Base-by-base conservation (phyloP, 2,888 invertebrate genomes). In the Galeruca laticollis region DNA sequence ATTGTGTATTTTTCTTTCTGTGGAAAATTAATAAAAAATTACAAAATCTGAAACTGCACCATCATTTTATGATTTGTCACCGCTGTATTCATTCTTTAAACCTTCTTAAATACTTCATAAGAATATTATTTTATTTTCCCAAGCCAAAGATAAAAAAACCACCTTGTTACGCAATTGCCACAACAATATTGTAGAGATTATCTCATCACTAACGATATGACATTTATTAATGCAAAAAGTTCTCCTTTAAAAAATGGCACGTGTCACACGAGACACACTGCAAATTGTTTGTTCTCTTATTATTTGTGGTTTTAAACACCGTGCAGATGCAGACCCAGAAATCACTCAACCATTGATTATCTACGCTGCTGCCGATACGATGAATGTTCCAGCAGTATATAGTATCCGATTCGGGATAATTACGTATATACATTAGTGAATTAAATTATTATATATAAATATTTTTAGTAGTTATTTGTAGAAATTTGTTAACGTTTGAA, bases 211-310 rank as follows among this genome's bases (percentile, higher is more conserved):
- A 35, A 51, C 31, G 60, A 63, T 69, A 69, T 69, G 64, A 69
- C 69, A 64, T 64, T 69, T 64, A 69, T 69, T 31, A 60, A 69
- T 64, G 64, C 64, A 69, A 69, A 69, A 69, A 69, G 47, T 2
- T n/a, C 35, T 43, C 59, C 11, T 10, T 43, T 60, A 60, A 69
- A 69, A 63, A 69, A 47, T 52, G 69, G 64, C 69, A 69, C 69
- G 69, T 60, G 64, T 69, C 59, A 60, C 47, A 57, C 57, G 9
- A 68, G 68, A n/a, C n/a, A 62, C 62, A 37, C 49, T 37, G 51
- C 63, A 69, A 69, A 69, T 69, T 63, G 52, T 68, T 68, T 49
- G 56, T 68, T 59, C 21, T 62, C 33, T 37, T 43, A 59, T 60
- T 63, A 15, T 35, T 31, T 26, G 61, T 37, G 18, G 37, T 10